Evolutionary conservation across 2,113 vertebrate species (phyloP), one percentile per base, ranked within the genome.

Genomic region (Laterallus jamaicensis): DNA sequence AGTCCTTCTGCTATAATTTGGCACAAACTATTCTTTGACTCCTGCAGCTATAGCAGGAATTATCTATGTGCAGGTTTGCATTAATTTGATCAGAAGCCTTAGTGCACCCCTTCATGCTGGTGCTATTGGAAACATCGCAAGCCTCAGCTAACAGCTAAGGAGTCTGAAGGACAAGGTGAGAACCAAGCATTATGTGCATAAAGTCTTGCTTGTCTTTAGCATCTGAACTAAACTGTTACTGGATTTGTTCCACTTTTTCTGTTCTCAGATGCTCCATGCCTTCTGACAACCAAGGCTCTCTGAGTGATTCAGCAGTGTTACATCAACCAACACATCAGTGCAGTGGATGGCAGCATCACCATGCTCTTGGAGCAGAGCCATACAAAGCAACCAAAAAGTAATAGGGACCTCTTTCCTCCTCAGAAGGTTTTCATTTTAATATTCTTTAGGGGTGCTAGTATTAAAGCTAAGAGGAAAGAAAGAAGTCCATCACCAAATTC

Each of bases 11-110:
- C 60, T 83, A 19, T 66, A 37, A n/a, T 92, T 67, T 49, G 40
- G 59, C 63, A 91, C 31, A 47, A 60, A 49, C 50, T 90, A 71
- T 81, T 63, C 80, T 91, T 81, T 54, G 64, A 22, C 18, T 90
- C 47, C 70, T 94, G 59, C 40, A 87, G 73, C 76, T 83, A 39
- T 74, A 88, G 69, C 32, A 90, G 75, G 60, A 93, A 93, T 94
- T 92, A 77, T 86, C 90, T 82, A 79, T 37, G 50, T 76, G 15
- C 68, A 92, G 60, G 9, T 76, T 59, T 58, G 11, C 25, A 47
- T 77, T 81, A 49, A 84, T 95, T 91, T 95, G 66, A 87, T 92
- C 40, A 62, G 76, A 87, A 60, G 66, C 63, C 49, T 64, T 40
- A 70, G 59, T 32, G 32, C 40, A 75, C 42, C 81, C 69, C 28